A percentile compares a stretch with the other conserved stretches of the same genome.
Conservation (phyloP, 2,888 invertebrate species). For the Girardia tigrina region DNA sequence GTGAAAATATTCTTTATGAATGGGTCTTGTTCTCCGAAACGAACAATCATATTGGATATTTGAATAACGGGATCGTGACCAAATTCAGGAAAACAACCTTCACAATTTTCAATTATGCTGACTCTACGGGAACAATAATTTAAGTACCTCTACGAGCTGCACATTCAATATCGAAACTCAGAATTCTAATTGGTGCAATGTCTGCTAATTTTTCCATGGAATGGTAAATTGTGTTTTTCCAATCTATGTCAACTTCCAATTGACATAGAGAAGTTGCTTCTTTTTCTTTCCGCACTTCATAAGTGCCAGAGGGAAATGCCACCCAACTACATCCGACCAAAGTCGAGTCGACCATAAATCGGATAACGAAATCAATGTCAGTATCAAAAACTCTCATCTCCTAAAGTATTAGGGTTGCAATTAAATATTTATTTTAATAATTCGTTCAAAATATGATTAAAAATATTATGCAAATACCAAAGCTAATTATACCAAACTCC, state of each 20-base stretch:
- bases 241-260: slow-evolving; percentile 67
- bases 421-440: too few relatives aligned
- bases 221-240: slow-evolving; percentile 73
- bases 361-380: slow-evolving; percentile 92
- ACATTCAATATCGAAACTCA: slow-evolving; percentile 98
- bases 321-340: slow-evolving; percentile 97
- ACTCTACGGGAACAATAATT: too few relatives aligned
- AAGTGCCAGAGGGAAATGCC: slow-evolving; percentile 59
- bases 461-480: too few relatives aligned
- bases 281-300: not conserved
- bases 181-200: slow-evolving; percentile 82
- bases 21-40: slow-evolving; percentile 69
- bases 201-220: slow-evolving; percentile 79
- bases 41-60: slow-evolving; percentile 89
- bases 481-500: too few relatives aligned
- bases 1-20: slow-evolving; percentile 87
- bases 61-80: slow-evolving; percentile 94
- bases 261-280: slow-evolving; percentile 47
- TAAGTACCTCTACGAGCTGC: slow-evolving; percentile 76
- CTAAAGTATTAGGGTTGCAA: too few relatives aligned
- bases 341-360: slow-evolving; percentile 83
- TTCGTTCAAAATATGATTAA: too few relatives aligned
- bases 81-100: slow-evolving; percentile 77
- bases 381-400: too few relatives aligned
- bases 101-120: too few relatives aligned